Evolutionary conservation across 2,113 vertebrate species (phyloP).

Genomic region (Eidolon helvum): DNA sequence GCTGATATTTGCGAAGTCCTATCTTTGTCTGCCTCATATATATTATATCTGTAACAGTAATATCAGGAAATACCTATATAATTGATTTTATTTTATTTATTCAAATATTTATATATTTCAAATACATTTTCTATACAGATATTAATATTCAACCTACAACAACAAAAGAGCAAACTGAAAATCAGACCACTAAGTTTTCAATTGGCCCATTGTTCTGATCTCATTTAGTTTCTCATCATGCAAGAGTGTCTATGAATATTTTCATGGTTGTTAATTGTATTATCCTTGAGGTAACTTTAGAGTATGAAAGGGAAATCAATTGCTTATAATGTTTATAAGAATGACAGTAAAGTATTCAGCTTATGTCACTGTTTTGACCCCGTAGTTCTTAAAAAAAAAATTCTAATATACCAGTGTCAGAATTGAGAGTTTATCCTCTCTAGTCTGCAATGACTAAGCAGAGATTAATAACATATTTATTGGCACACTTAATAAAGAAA

Average conservation of each 20-base stretch:
- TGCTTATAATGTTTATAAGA: background rate
- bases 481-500: slow-evolving; percentile 15
- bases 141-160: background rate
- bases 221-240: background rate
- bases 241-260: background rate
- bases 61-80: background rate
- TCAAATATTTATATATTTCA: background rate
- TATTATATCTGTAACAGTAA: background rate
- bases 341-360: background rate
- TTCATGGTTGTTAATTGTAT: slow-evolving; percentile 33
- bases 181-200: background rate
- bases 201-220: background rate
- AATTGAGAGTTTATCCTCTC: background rate
- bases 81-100: background rate
- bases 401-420: background rate
- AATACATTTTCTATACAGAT: background rate
- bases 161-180: background rate
- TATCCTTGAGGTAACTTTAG: slow-evolving; percentile 27
- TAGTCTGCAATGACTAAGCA: slow-evolving; percentile 10
- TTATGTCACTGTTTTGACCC: background rate
- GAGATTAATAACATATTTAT: slow-evolving; percentile 3
- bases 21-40: background rate
- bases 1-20: background rate
- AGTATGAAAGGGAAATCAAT: slow-evolving; percentile 4
- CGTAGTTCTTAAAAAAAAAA: background rate